Evolutionary conservation across 2,888 invertebrate genomes (phyloP), one percentile per base, ranked within the genome.

Genomic region (Pyrocoelia pectoralis): DNA sequence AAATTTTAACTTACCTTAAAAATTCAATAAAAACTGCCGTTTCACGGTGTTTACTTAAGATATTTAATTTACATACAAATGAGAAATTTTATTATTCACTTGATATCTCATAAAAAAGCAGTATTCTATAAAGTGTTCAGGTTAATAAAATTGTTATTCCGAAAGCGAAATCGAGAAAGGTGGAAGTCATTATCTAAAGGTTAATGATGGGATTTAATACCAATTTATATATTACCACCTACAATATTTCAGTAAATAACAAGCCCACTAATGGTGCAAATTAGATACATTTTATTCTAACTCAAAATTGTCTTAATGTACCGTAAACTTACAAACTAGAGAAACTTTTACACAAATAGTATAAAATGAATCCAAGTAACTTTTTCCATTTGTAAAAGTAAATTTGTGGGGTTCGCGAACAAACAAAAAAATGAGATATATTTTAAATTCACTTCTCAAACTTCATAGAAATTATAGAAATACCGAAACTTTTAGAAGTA

Each of bases 31-130:
- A 33, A 6, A 33, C 33, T n/a, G 33, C 33, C 33, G n/a, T 33
- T 33, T 33, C 33, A n/a, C 33, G 33, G 33, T n/a, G 33, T 33
- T 33, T 33, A 33, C 33, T 33, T 33, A 33, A 33, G 33, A 15
- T 43, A 15, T 43, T 43, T 43, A 43, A 43, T 43, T 43, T 43
- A 43, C 41, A 43, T 43, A 43, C 33, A 43, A 43, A 43, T 43
- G 8, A 33, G 33, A 43, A 43, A 43, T 43, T 43, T 43, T 43
- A 43, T 15, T 15, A 43, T 43, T 43, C 15, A 43, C 12, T 43
- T 43, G 13, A 43, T 43, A 43, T 6, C 41, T 3, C 10, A 15
- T 43, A 15, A 43, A 43, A 43, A 8, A 8, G 13, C n/a, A 8
- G 41, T 43, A 15, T 43, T 5, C 8, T 43, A 9, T 38, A 38